Conservation (phyloP, 2,888 invertebrate species). For the Sturmia bella region DNA sequence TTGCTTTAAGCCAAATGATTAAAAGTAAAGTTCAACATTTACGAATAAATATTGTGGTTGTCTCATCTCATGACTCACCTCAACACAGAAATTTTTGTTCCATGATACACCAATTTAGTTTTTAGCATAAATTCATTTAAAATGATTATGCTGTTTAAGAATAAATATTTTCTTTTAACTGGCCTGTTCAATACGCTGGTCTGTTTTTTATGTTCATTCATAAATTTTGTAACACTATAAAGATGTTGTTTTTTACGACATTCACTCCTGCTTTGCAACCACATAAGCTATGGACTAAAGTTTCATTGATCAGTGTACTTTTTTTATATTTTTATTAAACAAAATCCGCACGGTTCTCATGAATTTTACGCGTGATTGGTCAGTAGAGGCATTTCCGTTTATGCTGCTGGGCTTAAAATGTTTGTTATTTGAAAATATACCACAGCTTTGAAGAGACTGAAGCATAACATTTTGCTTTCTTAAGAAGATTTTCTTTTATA, state of each 20-base stretch:
- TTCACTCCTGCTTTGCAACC: slow-evolving; percentile 11
- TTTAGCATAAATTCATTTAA: slow-evolving; percentile 12
- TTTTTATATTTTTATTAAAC: not conserved
- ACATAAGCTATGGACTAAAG: slow-evolving; percentile 33
- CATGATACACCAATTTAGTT: not conserved
- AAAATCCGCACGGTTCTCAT: slow-evolving; percentile 57
- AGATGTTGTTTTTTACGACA: slow-evolving; percentile 14
- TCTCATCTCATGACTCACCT: no score
- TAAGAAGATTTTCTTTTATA: slow-evolving; percentile 9
- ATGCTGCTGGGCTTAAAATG: slow-evolving; percentile 43
- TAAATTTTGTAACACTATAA: slow-evolving; percentile 28
- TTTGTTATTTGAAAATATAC: slow-evolving; percentile 8
- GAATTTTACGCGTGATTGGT: slow-evolving; percentile 62
- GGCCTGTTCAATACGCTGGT: slow-evolving; percentile 31
- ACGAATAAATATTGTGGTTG: no score
- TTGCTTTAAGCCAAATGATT: no score
- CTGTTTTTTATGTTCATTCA: slow-evolving; percentile 30
- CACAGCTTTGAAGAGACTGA: slow-evolving; percentile 39
- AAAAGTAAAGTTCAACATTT: no score
- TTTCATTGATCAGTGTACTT: slow-evolving; percentile 24
- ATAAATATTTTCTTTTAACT: slow-evolving; percentile 4
- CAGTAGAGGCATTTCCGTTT: slow-evolving; percentile 65
- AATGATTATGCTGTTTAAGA: not conserved
- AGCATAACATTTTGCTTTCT: slow-evolving; percentile 46
- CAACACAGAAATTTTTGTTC: no score